Evolutionary conservation across 2,888 invertebrate species (phyloP), one percentile per base, ranked within the genome.

Genomic region (Aquatica leii): DNA sequence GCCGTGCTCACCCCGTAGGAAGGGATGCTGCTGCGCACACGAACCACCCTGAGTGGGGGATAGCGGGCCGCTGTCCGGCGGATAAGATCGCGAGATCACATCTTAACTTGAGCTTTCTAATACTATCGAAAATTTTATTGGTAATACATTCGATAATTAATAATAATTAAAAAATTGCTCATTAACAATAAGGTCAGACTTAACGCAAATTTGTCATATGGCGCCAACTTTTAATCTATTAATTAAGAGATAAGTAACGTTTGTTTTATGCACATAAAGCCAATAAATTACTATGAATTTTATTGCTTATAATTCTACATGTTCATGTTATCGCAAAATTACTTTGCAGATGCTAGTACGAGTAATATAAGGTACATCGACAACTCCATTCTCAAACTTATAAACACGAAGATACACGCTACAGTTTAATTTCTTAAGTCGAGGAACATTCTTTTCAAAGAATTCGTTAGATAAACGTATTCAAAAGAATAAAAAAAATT

Each of bases 1-100:
- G 85, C 84, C 82, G 79, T 78, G 77, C 79, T 80, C 81, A 82
- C 83, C 83, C 81, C 80, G 83, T 81, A 80, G 81, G 82, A 77
- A 77, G 82, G 82, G 81, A 82, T 80, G 81, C 78, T 81, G 81
- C 79, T 74, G 77, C 79, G 78, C 78, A 75, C 73, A 74, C 70
- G 73, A 69, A 62, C 66, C 63, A 66, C 68, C 74, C 72, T 73
- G 74, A 75, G 77, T 75, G 77, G 78, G 77, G 74, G 71, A 68
- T 74, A 53, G 59, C 61, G 66, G 67, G 65, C 63, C 61, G 66
- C 65, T 65, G 67, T 67, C 60, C 77, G 71, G 71, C 74, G 77
- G 76, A 6, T 37, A 12, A 78, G 6, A 4, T 24, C 71, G 72
- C 55, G 70, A 64, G 69, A 74, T 76, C 77, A 76, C 77, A 72